phyloP scores from a whole-genome alignment of 2,797 vertebrate genomes.

The Alauda arvensis region DNA sequence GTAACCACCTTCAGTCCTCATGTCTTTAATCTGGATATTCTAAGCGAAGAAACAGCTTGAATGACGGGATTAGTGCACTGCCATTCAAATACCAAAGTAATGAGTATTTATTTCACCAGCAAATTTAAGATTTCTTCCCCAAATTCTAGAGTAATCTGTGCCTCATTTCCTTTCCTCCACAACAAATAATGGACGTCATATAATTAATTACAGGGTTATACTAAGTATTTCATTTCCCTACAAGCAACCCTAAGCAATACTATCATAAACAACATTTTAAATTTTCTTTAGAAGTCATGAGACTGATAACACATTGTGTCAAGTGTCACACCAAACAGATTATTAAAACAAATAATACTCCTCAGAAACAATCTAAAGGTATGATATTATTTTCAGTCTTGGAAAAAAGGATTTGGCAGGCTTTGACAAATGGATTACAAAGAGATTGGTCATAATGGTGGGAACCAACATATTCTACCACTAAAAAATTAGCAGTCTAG shows the following conservation, averaged over 20 bases:
- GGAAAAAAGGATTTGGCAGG: not conserved
- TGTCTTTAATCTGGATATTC: not conserved
- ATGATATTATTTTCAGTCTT: not conserved
- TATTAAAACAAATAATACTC: not conserved
- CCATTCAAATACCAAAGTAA: not conserved
- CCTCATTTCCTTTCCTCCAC: not conserved
- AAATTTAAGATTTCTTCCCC: not conserved
- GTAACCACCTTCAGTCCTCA: not conserved
- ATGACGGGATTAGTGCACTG: not conserved
- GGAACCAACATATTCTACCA: not conserved
- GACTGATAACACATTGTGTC: not conserved
- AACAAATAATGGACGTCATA: not conserved
- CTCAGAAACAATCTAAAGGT: not conserved
- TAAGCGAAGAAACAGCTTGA: not conserved
- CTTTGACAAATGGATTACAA: slow-evolving; percentile 11
- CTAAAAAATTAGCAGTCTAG: not conserved
- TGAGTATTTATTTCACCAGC: not conserved
- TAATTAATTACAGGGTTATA: not conserved
- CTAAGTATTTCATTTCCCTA: not conserved
- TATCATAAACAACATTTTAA: not conserved
- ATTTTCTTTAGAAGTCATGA: not conserved
- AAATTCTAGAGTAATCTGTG: not conserved
- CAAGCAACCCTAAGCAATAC: not conserved
- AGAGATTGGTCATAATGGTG: not conserved
- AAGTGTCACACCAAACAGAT: not conserved